Base-by-base conservation (phyloP, 2,888 invertebrate species). In the Sepiola atlantica region DNA sequence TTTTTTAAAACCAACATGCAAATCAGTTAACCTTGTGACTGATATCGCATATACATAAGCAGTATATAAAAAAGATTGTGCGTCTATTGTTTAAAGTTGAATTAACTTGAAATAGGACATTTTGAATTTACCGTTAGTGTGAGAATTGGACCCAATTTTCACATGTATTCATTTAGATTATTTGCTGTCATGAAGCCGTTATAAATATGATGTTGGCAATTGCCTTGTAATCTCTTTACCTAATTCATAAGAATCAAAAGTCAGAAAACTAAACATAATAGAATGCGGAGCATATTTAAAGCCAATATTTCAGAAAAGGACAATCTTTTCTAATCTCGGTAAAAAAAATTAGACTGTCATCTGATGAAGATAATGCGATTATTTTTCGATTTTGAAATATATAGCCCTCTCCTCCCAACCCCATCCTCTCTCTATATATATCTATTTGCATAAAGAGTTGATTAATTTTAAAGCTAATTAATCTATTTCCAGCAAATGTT, bases 401-500 rank as follows among this genome's bases (percentile, higher is more conserved):
- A n/a, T 14, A n/a, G 2, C 20, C 16, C 4, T 10, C 77, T 77
- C 77, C 77, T n/a, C n/a, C 24, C 57, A 24, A 20, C 24, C 57
- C 6, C 57, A 24, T 6, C 24, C 57, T 20, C 57, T 57, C 16
- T 57, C 57, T 16, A 0, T 10, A 28, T 77, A 77, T 77, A 77
- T 77, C n/a, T 16, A 77, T 77, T 4, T n/a, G 77, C n/a, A 77
- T n/a, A 18, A n/a, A 20, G 77, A n/a, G 77, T 77, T 77, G 77
- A 77, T 77, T 77, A 77, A 77, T 77, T 77, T 77, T 77, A 77
- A 77, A 18, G n/a, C 77, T 77, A 77, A 77, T 77, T 77, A 77
- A 77, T 77, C 77, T 77, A 77, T 77, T 77, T 77, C n/a, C 77
- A 77, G 77, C 77, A 77, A 77, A 77, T 77, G 77, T n/a, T n/a